These are phyloP conservation scores for Arctocebus calabarensis DNA, from an alignment of 2,797 vertebrate genomes.

Conservation along the genomic window DNA sequence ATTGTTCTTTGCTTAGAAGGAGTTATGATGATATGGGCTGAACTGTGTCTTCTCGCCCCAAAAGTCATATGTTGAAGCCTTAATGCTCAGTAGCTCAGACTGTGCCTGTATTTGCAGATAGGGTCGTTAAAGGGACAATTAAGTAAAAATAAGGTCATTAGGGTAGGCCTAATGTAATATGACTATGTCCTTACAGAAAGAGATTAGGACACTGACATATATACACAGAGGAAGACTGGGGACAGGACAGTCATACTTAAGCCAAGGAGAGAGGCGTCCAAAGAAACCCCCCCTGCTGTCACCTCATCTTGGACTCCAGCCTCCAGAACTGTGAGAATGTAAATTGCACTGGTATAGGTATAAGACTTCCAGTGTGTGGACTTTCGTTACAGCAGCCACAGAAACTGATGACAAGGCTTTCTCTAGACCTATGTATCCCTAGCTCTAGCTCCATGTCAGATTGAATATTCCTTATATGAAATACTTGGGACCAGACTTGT, in stretches of 20 bases:
- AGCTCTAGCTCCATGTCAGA: not conserved
- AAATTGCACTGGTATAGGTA: not conserved
- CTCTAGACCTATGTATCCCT: not conserved
- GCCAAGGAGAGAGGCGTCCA: not conserved
- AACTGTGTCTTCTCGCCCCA: not conserved
- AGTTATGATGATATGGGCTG: fast-evolving
- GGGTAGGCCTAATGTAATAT: too few relatives aligned
- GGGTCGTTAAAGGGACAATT: not conserved
- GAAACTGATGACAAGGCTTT: not conserved
- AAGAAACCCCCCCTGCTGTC: not conserved
- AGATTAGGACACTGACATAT: not conserved
- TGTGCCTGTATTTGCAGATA: fast-evolving
- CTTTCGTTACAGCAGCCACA: not conserved
- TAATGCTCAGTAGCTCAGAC: not conserved
- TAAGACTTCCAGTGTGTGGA: not conserved
- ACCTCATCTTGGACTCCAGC: too few relatives aligned
- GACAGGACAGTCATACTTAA: not conserved
- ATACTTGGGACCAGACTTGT: not conserved
- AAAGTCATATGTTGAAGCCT: not conserved
- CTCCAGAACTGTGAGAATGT: not conserved
- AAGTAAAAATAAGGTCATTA: not conserved
- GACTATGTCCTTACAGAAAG: not conserved
- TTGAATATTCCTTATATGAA: not conserved
- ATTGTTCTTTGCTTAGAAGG: not conserved
- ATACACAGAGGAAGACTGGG: not conserved